Conservation (phyloP, 2,113 vertebrate genomes). For the Pelobates fuscus region DNA sequence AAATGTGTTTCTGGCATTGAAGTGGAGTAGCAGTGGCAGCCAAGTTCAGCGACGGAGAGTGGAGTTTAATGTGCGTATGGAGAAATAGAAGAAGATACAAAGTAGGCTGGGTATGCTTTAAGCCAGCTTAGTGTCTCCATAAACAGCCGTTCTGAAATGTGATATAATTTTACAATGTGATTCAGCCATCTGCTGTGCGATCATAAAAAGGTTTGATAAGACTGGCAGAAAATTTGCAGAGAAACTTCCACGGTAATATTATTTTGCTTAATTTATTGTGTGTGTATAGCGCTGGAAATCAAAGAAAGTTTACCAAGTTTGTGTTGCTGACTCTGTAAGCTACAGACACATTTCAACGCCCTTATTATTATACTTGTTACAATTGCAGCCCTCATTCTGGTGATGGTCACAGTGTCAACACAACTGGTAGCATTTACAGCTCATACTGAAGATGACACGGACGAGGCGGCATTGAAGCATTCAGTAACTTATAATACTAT, state of each 20-base stretch:
- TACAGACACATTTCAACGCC: no score
- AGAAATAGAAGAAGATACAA: slow-evolving; percentile 22
- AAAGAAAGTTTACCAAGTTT: no score
- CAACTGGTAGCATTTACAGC: no score
- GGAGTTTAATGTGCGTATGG: slow-evolving; percentile 31
- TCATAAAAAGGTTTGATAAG: slow-evolving; percentile 40
- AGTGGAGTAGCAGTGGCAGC: not conserved
- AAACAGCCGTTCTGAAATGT: slow-evolving; percentile 41
- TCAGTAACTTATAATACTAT: no score
- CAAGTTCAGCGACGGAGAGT: slow-evolving; percentile 31
- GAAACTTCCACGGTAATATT: slow-evolving; percentile 31
- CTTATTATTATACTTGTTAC: no score
- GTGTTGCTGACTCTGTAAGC: no score
- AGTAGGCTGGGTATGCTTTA: slow-evolving; percentile 28
- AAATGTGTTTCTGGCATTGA: slow-evolving; percentile 1
- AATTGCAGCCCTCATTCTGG: no score
- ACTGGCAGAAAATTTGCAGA: slow-evolving; percentile 27
- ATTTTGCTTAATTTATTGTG: slow-evolving; percentile 28
- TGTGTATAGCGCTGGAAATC: not conserved
- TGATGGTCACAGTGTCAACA: no score
- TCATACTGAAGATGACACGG: no score
- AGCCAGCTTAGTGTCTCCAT: slow-evolving; percentile 46
- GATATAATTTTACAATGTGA: slow-evolving; percentile 41
- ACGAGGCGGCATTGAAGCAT: no score
- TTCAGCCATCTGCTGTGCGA: slow-evolving; percentile 39